These are phyloP conservation scores for Molossus alvarezi DNA, from an alignment of 2,797 vertebrate genomes.

Conservation along the genomic window DNA sequence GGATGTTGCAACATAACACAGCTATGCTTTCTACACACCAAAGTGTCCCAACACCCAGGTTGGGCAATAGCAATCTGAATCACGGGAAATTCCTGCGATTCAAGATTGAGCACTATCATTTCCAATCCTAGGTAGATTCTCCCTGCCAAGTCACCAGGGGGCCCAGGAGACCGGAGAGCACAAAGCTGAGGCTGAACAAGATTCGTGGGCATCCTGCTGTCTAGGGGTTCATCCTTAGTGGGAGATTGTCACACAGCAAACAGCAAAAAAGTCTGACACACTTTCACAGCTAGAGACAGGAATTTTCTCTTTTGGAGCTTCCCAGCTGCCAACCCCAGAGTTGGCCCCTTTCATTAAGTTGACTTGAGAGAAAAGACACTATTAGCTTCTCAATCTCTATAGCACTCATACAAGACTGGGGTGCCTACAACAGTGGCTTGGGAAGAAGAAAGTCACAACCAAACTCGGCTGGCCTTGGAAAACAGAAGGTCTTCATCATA, in stretches of 20 bases:
- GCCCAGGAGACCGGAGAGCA: not conserved
- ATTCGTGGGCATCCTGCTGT: not conserved
- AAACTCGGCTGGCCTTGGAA: not conserved
- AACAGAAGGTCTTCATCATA: not conserved
- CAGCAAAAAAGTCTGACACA: not conserved
- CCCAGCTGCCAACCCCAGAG: not conserved
- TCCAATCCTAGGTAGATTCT: not conserved
- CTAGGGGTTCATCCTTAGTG: not conserved
- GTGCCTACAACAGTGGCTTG: not conserved
- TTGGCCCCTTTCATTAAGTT: not conserved
- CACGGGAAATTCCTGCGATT: not conserved
- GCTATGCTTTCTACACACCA: conserved; percentile 65
- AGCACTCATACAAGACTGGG: not conserved
- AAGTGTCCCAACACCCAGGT: conserved; percentile 17
- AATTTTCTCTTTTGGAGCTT: not conserved
- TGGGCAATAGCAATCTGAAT: conserved; percentile 56
- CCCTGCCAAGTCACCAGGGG: not conserved
- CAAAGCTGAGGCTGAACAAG: not conserved
- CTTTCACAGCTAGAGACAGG: not conserved
- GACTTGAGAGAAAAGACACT: not conserved
- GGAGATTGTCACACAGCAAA: not conserved
- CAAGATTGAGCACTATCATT: not conserved
- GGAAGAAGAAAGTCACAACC: not conserved
- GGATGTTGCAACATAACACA: conserved; percentile 50
- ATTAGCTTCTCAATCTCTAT: not conserved